Evolutionary conservation across 2,797 vertebrate genomes (phyloP).

Genomic region (Xiphorhynchus erythropygius): DNA sequence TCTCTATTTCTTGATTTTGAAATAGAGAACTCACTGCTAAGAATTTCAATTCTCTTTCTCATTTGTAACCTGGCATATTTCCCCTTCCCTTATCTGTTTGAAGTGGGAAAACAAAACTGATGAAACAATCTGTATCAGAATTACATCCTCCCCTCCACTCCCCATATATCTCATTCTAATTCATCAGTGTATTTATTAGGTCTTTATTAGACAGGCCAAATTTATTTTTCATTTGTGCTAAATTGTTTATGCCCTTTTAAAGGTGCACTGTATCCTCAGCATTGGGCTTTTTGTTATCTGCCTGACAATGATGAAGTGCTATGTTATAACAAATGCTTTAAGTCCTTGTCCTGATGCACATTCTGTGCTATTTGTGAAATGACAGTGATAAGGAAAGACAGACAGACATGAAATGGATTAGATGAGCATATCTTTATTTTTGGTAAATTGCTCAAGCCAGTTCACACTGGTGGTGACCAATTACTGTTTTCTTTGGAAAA

Average conservation of each 20-base stretch:
- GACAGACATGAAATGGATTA: neutral
- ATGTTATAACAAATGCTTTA: constrained; percentile 30
- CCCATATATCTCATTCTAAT: constrained; percentile 27
- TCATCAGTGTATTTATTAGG: constrained; percentile 43
- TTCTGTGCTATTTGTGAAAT: constrained; percentile 42
- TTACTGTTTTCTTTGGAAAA: neutral
- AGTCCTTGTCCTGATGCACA: constrained; percentile 43
- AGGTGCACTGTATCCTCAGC: constrained; percentile 32
- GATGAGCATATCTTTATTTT: neutral
- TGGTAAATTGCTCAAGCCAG: neutral
- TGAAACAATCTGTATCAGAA: constrained; percentile 7
- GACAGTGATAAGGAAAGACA: constrained; percentile 1
- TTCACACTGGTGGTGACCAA: neutral
- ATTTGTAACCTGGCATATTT: neutral
- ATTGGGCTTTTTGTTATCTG: constrained; percentile 30
- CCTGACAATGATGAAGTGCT: constrained; percentile 49
- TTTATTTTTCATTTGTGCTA: constrained; percentile 65
- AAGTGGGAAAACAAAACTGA: constrained; percentile 2
- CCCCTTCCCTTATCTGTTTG: neutral
- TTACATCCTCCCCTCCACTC: neutral
- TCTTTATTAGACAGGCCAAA: constrained; percentile 58
- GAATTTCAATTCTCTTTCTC: neutral
- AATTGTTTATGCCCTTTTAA: constrained; percentile 53
- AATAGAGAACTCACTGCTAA: neutral
- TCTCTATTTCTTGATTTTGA: constrained; percentile 5